Conservation (phyloP, 2,797 vertebrate genomes). For the Monodelphis domestica region DNA sequence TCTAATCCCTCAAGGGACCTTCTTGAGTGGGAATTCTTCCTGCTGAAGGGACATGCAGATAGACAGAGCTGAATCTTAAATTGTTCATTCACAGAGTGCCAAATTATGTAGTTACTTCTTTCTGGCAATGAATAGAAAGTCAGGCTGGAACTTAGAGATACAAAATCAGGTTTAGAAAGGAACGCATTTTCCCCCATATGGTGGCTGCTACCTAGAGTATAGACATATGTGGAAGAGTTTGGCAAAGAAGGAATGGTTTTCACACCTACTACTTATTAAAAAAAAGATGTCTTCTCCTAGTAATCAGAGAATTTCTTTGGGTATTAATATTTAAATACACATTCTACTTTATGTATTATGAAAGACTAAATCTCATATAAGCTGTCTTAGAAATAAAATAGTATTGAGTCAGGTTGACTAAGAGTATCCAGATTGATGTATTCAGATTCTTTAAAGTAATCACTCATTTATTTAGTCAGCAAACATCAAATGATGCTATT, state of each 20-base stretch:
- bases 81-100: background rate
- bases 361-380: background rate
- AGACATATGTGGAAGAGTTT: background rate
- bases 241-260: constrained; percentile 8
- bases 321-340: background rate
- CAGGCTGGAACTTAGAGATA: constrained; percentile 7
- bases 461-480: background rate
- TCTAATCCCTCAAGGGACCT: background rate
- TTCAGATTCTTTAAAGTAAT: background rate
- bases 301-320: background rate
- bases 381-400: constrained; percentile 18
- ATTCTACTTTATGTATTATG: background rate
- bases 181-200: background rate
- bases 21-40: constrained; percentile 2
- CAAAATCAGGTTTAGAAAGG: constrained; percentile 35
- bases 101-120: background rate
- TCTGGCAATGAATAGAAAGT: background rate
- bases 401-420: background rate
- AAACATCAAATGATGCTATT: background rate
- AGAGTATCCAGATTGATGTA: background rate
- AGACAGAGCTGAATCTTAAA: background rate
- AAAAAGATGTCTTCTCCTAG: background rate
- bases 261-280: background rate
- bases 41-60: background rate
- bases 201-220: constrained; percentile 1